phyloP scores from a whole-genome alignment of 1,140 invertebrate genomes.

The Lycorma delicatula region DNA sequence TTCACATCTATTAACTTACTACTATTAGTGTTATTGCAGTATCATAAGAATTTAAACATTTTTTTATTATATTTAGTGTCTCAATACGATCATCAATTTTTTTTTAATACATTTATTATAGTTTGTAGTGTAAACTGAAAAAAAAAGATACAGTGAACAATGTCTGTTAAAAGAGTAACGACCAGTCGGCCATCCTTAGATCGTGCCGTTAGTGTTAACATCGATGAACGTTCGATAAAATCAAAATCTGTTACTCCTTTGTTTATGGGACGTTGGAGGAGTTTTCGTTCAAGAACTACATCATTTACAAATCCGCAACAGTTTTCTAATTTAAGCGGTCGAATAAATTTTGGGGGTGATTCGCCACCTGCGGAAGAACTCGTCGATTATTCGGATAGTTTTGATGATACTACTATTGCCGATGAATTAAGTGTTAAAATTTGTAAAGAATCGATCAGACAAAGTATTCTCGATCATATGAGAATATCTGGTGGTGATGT shows the following conservation, averaged over 20 bases:
- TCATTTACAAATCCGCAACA: constrained; percentile 1
- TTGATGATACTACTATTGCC: constrained; percentile 47
- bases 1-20: too few relatives aligned
- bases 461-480: constrained; percentile 60
- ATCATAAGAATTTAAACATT: too few relatives aligned
- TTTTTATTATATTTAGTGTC: too few relatives aligned
- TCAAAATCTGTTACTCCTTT: constrained; percentile 31
- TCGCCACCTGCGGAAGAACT: constrained; percentile 20
- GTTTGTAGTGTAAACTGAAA: too few relatives aligned
- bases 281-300: constrained; percentile 17
- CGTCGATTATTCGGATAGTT: constrained; percentile 17
- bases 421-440: constrained; percentile 60
- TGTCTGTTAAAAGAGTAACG: not conserved
- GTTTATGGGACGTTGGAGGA: constrained; percentile 33
- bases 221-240: constrained; percentile 23
- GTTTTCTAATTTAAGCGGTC: not conserved
- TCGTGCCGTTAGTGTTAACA: constrained; percentile 33
- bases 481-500: constrained; percentile 52
- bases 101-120: too few relatives aligned
- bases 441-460: constrained; percentile 60
- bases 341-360: not conserved
- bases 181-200: constrained; percentile 21
- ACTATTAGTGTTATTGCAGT: too few relatives aligned
- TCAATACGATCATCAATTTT: too few relatives aligned
- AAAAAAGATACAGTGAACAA: too few relatives aligned